These are phyloP conservation scores for Sericinus montela DNA, from an alignment of 2,888 invertebrate species.

Conservation along the genomic window DNA sequence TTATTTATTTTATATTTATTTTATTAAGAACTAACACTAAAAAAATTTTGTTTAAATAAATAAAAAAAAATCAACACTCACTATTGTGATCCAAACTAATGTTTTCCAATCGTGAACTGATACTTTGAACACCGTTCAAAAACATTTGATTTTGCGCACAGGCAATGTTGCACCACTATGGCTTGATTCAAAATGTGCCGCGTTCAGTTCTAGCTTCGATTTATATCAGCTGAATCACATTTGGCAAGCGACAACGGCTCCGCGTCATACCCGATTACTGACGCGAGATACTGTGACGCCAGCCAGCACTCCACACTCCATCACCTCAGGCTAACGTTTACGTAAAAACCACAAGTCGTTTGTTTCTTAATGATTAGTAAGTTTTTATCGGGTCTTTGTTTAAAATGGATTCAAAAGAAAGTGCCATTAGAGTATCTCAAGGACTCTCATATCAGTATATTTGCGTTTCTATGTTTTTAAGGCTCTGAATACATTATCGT, in stretches of 20 bases:
- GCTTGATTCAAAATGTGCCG: conserved; percentile 49
- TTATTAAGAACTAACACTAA: too few relatives aligned
- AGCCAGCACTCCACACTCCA: neutral
- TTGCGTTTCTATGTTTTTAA: too few relatives aligned
- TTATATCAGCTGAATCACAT: conserved; percentile 67
- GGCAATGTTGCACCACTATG: conserved; percentile 21
- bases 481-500: too few relatives aligned
- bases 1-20: too few relatives aligned
- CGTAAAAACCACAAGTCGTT: conserved; percentile 8
- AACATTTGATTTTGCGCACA: conserved; percentile 45
- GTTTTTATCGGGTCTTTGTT: neutral
- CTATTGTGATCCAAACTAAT: conserved; percentile 52
- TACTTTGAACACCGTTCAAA: conserved; percentile 57
- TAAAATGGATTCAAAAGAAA: neutral
- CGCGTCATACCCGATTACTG: conserved; percentile 46
- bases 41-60: too few relatives aligned
- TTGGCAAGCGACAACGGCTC: conserved; percentile 58
- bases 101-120: conserved; percentile 55
- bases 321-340: conserved; percentile 1
- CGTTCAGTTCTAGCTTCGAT: conserved; percentile 42
- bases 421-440: too few relatives aligned
- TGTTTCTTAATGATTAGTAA: neutral
- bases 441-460: too few relatives aligned
- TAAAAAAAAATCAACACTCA: conserved; percentile 37
- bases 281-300: conserved; percentile 43